Evolutionary conservation across 2,888 invertebrate genomes (phyloP), one percentile per base, ranked within the genome.

Genomic region (Sphaeridia pumilis): DNA sequence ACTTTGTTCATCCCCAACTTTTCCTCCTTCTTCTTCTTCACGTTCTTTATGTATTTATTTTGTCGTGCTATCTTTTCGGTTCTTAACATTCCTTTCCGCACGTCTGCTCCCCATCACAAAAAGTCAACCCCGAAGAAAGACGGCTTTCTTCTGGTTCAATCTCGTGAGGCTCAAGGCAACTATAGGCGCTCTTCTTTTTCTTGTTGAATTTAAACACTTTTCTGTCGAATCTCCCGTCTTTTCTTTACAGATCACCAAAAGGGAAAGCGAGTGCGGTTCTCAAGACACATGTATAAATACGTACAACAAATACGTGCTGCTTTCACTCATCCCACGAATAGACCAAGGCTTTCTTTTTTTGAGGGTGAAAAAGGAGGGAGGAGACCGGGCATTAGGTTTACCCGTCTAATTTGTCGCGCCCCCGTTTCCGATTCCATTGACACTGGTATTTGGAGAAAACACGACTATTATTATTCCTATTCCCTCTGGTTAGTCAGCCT

Each of bases 361-460:
- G 31, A 31, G 14, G 14, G 38, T 5, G 38, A 17, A 20, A 17
- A 14, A 38, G 38, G 17, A 17, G 38, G 38, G 38, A 38, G 38
- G 38, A 38, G 38, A n/a, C 38, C 20, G 38, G 12, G 38, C 38
- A 17, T 38, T 38, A 38, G 20, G 17, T 38, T 38, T 38, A 17
- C 17, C 38, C 38, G 38, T 38, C 38, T 38, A 38, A 38, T 38
- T 38, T 38, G 38, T 38, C 38, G 38, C 38, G 38, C 38, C 38
- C 38, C 38, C 38, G 38, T 38, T 38, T 38, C 38, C 17, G 38
- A 38, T 38, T 38, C 38, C 38, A 38, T 38, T 38, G 38, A 38
- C 38, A 38, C 38, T 38, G 38, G 5, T 20, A 38, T 38, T n/a
- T 38, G 10, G 5, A 17, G 12, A 38, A 38, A 38, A 38, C 38